These are phyloP conservation scores for Alexandromys oeconomus DNA, from an alignment of 2,797 vertebrate genomes.

Conservation along the genomic window DNA sequence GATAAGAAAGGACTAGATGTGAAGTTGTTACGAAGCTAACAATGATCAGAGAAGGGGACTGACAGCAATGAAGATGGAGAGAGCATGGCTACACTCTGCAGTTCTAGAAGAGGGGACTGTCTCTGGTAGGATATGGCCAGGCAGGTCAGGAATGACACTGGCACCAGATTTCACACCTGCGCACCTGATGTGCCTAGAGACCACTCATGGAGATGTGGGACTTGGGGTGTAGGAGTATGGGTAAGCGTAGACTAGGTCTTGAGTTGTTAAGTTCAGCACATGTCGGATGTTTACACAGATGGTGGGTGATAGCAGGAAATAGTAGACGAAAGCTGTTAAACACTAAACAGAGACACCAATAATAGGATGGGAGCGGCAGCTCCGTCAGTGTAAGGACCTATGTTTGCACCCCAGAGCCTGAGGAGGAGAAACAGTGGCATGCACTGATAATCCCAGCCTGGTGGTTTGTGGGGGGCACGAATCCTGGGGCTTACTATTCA, in stretches of 20 bases:
- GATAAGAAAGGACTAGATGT: neutral
- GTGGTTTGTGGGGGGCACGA: neutral
- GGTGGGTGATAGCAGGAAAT: neutral
- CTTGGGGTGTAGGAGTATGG: accelerated
- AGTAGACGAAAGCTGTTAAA: neutral
- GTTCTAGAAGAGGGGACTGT: neutral
- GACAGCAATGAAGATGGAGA: neutral
- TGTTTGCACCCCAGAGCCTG: neutral
- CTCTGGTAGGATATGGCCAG: neutral
- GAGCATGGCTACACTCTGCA: neutral
- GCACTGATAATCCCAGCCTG: neutral
- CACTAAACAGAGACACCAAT: neutral
- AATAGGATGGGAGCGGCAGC: neutral
- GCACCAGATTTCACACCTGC: neutral
- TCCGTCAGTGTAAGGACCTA: neutral
- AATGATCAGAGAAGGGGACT: neutral
- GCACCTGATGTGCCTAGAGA: neutral
- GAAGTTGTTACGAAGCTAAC: neutral
- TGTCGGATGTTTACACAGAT: neutral
- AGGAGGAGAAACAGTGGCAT: too few species aligned
- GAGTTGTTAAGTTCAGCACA: neutral
- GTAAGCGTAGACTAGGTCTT: neutral
- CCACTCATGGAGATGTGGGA: neutral
- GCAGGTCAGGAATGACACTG: accelerated
- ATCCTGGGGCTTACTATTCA: neutral